phyloP scores from a whole-genome alignment of 1,140 invertebrate species.

The Caenorhabditis remanei region DNA sequence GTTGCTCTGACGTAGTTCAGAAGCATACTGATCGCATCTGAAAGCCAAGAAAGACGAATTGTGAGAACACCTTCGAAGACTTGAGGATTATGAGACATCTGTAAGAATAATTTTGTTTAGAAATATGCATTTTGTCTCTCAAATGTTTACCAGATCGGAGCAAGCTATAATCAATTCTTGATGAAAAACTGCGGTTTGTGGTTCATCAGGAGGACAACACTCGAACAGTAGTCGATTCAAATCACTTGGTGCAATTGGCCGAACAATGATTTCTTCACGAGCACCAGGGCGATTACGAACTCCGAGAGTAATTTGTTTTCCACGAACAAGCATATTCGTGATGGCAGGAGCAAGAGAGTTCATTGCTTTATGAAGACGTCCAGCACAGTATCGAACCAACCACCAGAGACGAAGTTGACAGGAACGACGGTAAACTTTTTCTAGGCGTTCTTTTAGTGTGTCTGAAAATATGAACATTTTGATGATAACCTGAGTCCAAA shows the following conservation, averaged over 20 bases:
- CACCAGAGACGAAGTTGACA: conserved; percentile 91
- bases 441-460: conserved; percentile 81
- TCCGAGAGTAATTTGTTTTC: conserved; percentile 95
- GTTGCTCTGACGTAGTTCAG: conserved; percentile 65
- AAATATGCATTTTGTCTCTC: not conserved
- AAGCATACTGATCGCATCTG: conserved; percentile 73
- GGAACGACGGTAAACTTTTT: conserved; percentile 87
- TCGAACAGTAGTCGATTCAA: conserved; percentile 78
- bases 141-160: conserved; percentile 88
- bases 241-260: conserved; percentile 89
- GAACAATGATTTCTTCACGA: conserved; percentile 94
- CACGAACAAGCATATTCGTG: conserved; percentile 94
- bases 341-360: conserved; percentile 98
- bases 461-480: not conserved
- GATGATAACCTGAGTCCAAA: not conserved
- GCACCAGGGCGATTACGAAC: conserved; percentile 84
- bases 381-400: conserved; percentile 92
- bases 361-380: conserved; percentile 89
- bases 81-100: conserved; percentile 92
- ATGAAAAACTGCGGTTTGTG: conserved; percentile 95
- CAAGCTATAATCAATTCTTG: conserved; percentile 86
- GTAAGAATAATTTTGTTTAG: conserved; percentile 78
- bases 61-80: conserved; percentile 76
- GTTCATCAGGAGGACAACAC: conserved; percentile 84
- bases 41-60: conserved; percentile 74